Base-by-base conservation (phyloP, 2,888 invertebrate species). In the Plemyria rubiginata region DNA sequence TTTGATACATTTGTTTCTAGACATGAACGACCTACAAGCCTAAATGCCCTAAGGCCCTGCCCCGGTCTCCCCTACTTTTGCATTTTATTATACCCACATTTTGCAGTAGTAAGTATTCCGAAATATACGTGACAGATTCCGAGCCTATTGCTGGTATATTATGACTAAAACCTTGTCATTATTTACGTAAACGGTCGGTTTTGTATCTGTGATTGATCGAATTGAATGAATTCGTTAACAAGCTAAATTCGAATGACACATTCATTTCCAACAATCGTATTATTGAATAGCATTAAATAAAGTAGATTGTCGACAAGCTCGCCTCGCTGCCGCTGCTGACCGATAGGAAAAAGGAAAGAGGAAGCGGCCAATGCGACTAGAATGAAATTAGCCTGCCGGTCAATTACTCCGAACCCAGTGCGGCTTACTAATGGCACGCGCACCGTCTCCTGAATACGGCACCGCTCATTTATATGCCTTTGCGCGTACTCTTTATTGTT, bases 341-440 rank as follows among this genome's bases (percentile, higher is more conserved):
- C 91, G 92, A 91, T 92, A 91, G 92, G 91, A 92, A 92, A 92
- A 86, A 91, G 92, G 92, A 90, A 92, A 92, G 91, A 92, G 92
- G 92, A 92, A 92, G 88, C 88, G 79, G 71, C 80, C 83, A 84
- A 92, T 90, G 92, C 88, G 90, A 75, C 77, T 90, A 85, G 92
- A 91, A 92, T 92, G 86, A 90, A 86, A 92, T 92, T 88, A 92
- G 87, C 87, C 79, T 81, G 86, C 76, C 90, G 92, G 92, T 92
- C 92, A 90, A 92, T 92, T 92, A 90, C 92, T 91, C 86, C 90
- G 86, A 77, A 80, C 81, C 84, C 79, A 80, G 85, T 73, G 80
- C 78, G 78, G 91, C 85, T 80, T 91, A 90, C 92, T 90, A 90
- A 91, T 91, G 87, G 85, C 86, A 82, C 83, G 81, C 79, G 86